Conservation (phyloP, 2,113 vertebrate species). For the Eurystomus gularis region DNA sequence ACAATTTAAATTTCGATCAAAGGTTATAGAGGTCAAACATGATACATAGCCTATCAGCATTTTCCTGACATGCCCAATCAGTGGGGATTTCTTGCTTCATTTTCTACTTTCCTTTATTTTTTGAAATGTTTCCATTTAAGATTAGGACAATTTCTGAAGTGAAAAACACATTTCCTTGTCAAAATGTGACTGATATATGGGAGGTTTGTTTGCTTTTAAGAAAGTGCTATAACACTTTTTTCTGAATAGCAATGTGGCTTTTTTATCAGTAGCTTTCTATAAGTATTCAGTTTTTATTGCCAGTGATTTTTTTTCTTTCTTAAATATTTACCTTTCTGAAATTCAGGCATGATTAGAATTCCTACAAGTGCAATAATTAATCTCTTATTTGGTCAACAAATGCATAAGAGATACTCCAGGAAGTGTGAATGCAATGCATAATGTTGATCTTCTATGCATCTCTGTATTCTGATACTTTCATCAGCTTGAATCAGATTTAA, state of each 20-base stretch:
- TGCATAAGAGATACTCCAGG: background rate
- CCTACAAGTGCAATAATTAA: background rate
- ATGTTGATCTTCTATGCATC: background rate
- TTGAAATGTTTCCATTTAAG: background rate
- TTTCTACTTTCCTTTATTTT: background rate
- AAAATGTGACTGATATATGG: background rate
- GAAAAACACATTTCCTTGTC: background rate
- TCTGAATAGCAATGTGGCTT: background rate
- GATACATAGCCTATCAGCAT: background rate
- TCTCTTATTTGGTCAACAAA: background rate
- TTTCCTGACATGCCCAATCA: background rate
- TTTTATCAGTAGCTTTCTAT: background rate
- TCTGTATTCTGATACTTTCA: background rate
- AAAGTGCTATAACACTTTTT: background rate
- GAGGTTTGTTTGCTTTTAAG: background rate
- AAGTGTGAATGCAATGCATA: background rate
- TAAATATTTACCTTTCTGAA: background rate
- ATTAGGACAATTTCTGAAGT: background rate
- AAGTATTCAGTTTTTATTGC: background rate
- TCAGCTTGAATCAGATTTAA: background rate
- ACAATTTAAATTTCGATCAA: constrained; percentile 43
- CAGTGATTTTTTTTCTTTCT: background rate
- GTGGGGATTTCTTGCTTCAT: background rate
- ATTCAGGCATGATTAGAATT: background rate
- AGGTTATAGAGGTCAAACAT: constrained; percentile 28